These are phyloP conservation scores for Mylabris sibirica DNA, from an alignment of 2,888 invertebrate genomes.

Conservation along the genomic window DNA sequence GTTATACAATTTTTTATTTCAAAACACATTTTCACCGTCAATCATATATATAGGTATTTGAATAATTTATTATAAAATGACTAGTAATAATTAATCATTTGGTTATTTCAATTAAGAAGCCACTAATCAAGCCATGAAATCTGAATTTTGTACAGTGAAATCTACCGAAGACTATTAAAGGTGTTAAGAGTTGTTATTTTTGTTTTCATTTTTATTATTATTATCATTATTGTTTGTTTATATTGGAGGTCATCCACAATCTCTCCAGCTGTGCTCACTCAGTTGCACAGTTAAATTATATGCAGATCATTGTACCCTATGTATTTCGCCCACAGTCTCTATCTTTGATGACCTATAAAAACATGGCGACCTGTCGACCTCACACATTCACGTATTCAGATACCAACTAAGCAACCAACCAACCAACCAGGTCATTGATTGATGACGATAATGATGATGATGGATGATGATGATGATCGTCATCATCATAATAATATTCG, in stretches of 20 bases:
- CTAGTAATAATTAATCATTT: constrained; percentile 7
- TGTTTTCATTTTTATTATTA: background rate
- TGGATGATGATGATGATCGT: constrained; percentile 6
- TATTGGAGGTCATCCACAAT: constrained; percentile 30
- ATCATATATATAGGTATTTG: background rate
- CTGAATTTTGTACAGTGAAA: background rate
- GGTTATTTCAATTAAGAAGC: background rate
- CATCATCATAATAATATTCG: background rate
- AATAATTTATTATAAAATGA: constrained; percentile 1
- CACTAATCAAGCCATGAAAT: background rate
- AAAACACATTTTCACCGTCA: background rate
- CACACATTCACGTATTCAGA: constrained; percentile 16
- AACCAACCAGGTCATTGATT: background rate
- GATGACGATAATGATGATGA: constrained; percentile 8
- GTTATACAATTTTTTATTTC: background rate
- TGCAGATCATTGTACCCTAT: constrained; percentile 19
- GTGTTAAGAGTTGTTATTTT: too few relatives aligned
- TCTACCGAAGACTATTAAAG: too few relatives aligned
- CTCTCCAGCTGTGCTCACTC: constrained; percentile 17
- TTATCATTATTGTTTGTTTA: constrained; percentile 5
- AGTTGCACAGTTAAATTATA: constrained; percentile 19
- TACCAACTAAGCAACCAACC: constrained; percentile 2
- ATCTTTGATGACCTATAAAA: constrained; percentile 35
- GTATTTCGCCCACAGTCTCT: constrained; percentile 30
- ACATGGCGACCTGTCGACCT: constrained; percentile 28